A percentile compares a stretch with the other conserved stretches of the same genome.
phyloP scores from a whole-genome alignment of 2,888 invertebrate species.

The Eurytoma adleriae region DNA sequence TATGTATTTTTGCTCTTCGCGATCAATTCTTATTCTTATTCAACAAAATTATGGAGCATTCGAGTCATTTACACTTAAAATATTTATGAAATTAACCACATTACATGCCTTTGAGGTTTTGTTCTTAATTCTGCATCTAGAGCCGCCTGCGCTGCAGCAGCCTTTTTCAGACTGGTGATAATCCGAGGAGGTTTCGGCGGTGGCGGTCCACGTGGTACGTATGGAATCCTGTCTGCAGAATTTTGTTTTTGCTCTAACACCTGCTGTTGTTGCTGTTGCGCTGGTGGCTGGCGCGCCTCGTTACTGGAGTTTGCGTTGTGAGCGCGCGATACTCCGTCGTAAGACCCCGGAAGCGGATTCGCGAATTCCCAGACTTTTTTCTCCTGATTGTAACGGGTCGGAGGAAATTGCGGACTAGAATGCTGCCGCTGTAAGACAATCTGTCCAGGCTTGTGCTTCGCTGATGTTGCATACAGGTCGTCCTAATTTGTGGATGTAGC shows the following conservation, averaged over 20 bases:
- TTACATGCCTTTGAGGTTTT: slow-evolving; percentile 68
- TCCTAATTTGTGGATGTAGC: slow-evolving; percentile 54
- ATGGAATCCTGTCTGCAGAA: slow-evolving; percentile 43
- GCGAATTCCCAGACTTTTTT: slow-evolving; percentile 52
- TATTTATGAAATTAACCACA: too few relatives aligned
- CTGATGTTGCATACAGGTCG: slow-evolving; percentile 58
- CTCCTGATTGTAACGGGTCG: slow-evolving; percentile 29
- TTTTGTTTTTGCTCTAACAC: slow-evolving; percentile 26
- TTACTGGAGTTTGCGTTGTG: neutral
- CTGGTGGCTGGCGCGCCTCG: neutral
- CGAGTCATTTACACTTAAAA: too few relatives aligned
- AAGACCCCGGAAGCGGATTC: slow-evolving; percentile 15
- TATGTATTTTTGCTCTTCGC: too few relatives aligned
- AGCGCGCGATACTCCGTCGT: neutral
- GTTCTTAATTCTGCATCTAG: slow-evolving; percentile 44
- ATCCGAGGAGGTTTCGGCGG: slow-evolving; percentile 71
- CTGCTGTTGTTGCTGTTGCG: slow-evolving; percentile 5
- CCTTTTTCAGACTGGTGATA: slow-evolving; percentile 68
- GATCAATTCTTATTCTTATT: too few relatives aligned
- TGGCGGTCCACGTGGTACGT: slow-evolving; percentile 58
- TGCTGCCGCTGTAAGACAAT: slow-evolving; percentile 67
- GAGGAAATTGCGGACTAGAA: slow-evolving; percentile 65
- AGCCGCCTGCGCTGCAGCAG: slow-evolving; percentile 55
- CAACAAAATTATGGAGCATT: too few relatives aligned
- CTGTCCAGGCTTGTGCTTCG: slow-evolving; percentile 32